Conservation (phyloP, 2,797 vertebrate genomes). For the Sebastes goodei region DNA sequence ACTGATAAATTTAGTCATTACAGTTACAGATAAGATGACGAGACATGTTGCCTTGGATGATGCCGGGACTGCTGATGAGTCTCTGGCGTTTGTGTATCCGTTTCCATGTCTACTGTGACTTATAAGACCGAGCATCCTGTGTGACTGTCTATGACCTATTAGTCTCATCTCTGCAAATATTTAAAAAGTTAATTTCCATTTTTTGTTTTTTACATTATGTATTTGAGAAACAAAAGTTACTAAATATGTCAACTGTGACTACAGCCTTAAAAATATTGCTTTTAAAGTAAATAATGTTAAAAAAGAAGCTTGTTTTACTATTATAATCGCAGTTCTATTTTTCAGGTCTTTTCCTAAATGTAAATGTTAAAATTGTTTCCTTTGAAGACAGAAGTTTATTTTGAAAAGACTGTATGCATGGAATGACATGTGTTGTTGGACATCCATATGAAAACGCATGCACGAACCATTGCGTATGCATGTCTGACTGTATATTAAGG, state of each 20-base stretch:
- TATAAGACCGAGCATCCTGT: background rate
- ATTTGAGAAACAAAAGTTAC: background rate
- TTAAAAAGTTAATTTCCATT: background rate
- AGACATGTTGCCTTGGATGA: constrained; percentile 6
- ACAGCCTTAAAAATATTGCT: background rate
- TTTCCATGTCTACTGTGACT: constrained; percentile 9
- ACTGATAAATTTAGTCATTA: constrained; percentile 44
- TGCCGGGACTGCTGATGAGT: background rate
- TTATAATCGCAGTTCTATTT: background rate
- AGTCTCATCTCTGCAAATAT: background rate
- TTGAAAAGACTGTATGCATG: too few species aligned
- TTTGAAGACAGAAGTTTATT: too few species aligned
- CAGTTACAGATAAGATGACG: constrained; percentile 23
- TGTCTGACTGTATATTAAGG: too few species aligned
- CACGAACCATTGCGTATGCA: too few species aligned
- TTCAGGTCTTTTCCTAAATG: background rate
- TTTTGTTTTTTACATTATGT: background rate
- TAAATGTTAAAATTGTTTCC: too few species aligned
- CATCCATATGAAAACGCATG: too few species aligned
- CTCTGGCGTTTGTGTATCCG: constrained; percentile 16
- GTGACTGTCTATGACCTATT: background rate
- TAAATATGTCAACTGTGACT: background rate
- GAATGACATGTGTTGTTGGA: too few species aligned
- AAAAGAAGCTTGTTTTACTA: background rate
- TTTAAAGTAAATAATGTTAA: background rate